Base-by-base conservation (phyloP, 2,113 vertebrate genomes). In the Heterotis niloticus region DNA sequence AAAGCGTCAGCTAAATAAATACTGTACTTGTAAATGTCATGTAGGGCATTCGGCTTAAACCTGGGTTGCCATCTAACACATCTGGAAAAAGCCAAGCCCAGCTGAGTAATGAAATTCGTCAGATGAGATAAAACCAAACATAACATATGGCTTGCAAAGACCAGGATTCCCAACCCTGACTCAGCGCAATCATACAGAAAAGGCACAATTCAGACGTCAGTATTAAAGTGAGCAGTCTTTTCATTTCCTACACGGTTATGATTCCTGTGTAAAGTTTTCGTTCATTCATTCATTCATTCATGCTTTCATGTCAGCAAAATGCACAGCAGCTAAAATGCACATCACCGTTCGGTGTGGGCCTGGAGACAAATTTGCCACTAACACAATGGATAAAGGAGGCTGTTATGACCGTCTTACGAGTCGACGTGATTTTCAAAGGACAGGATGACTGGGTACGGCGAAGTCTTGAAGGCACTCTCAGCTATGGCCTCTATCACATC, bases 361-460 rank as follows among this genome's bases (percentile, higher is more conserved):
- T 57, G 20, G 11, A 12, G 29, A 24, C n/a, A 65, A n/a, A 66
- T 54, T 24, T 10, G 44, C 7, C 3, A 67, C 56, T 24, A 13
- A 52, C 23, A 12, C 34, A 76, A 64, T 23, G 28, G 56, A 13
- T 0, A 20, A 56, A 11, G 51, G 23, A 60, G 24, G 66, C 12
- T 57, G 34, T 64, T 26, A 59, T 10, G 18, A 67, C 78, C 66
- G 85, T 93, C 96, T 92, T 91, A 99, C 98, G 96, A 96, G 89
- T 99, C 98, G 67, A 99, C 97, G 0, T 99, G 98, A 88, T 99
- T 99, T 89, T 99, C 98, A 1, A 99, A 99, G 9, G 98, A 99
- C 84, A 99, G 92, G 86, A 99, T 92, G 56, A 99, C 83, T 0
- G 98, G 98, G 78, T 95, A 99, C 0, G 91, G 93, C 20, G 98